These are phyloP conservation scores for Micropoecilia bifurca DNA, from an alignment of 2,797 vertebrate species.

Conservation along the genomic window DNA sequence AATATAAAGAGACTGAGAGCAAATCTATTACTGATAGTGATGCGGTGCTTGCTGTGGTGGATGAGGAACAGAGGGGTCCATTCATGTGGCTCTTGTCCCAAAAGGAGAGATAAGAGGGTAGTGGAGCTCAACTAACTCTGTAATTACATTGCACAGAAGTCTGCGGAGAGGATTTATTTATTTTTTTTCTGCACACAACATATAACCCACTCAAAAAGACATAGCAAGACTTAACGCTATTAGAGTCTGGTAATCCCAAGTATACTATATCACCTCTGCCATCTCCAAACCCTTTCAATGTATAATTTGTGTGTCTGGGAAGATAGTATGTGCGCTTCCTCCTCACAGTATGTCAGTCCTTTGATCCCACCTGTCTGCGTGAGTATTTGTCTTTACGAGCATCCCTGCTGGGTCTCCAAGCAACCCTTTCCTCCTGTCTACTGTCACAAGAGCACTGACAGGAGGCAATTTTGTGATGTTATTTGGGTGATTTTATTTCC, in stretches of 20 bases:
- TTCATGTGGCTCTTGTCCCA: conserved; percentile 73
- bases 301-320: conserved; percentile 43
- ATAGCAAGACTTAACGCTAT: conserved; percentile 37
- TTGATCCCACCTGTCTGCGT: conserved; percentile 25
- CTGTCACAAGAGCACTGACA: conserved; percentile 46
- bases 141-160: conserved; percentile 71
- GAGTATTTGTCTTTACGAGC: conserved; percentile 49
- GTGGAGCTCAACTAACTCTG: conserved; percentile 65
- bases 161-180: conserved; percentile 21
- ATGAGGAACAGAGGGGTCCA: conserved; percentile 63
- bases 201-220: conserved; percentile 30
- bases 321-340: conserved; percentile 18
- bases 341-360: conserved; percentile 17
- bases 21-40: conserved; percentile 71
- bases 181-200: conserved; percentile 10
- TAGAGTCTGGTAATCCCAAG: conserved; percentile 41
- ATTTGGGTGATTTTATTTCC: conserved; percentile 78
- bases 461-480: conserved; percentile 76
- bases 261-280: conserved; percentile 40
- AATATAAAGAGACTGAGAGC: conserved; percentile 39
- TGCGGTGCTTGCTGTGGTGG: conserved; percentile 60
- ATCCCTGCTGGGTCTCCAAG: conserved; percentile 33
- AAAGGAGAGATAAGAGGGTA: conserved; percentile 69
- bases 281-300: conserved; percentile 44
- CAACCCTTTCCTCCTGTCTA: conserved; percentile 24